Evolutionary conservation across 2,797 vertebrate species (phyloP).

Genomic region (Pteronotus mesoamericanus): DNA sequence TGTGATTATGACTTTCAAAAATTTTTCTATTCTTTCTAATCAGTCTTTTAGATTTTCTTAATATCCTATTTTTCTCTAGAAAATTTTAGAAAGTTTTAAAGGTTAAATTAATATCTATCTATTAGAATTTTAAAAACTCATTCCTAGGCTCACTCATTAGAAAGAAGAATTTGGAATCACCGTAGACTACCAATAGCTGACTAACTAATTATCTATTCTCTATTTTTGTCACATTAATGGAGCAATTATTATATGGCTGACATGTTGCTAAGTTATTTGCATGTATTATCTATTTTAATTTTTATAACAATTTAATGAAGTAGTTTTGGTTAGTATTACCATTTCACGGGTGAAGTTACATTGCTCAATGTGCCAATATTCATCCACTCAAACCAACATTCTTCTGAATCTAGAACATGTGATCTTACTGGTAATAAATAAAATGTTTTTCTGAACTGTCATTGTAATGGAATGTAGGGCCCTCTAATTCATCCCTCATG

Average conservation of each 20-base stretch:
- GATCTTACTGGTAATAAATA: not conserved
- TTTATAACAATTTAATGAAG: not conserved
- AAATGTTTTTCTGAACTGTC: not conserved
- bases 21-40: conserved; percentile 1
- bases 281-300: not conserved
- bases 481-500: not conserved
- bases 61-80: not conserved
- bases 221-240: not conserved
- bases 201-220: not conserved
- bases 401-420: not conserved
- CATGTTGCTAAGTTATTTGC: not conserved
- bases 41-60: not conserved
- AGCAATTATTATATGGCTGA: not conserved
- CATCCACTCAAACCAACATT: not conserved
- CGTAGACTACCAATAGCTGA: not conserved
- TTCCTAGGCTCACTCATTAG: not conserved
- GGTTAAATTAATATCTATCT: not conserved
- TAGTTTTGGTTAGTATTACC: not conserved
- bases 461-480: not conserved
- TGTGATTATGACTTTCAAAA: not conserved
- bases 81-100: not conserved
- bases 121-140: not conserved
- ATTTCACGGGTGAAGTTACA: not conserved
- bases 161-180: not conserved
- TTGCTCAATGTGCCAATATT: not conserved